Evolutionary conservation across 2,797 vertebrate genomes (phyloP).

Genomic region (Myotis findleyi): DNA sequence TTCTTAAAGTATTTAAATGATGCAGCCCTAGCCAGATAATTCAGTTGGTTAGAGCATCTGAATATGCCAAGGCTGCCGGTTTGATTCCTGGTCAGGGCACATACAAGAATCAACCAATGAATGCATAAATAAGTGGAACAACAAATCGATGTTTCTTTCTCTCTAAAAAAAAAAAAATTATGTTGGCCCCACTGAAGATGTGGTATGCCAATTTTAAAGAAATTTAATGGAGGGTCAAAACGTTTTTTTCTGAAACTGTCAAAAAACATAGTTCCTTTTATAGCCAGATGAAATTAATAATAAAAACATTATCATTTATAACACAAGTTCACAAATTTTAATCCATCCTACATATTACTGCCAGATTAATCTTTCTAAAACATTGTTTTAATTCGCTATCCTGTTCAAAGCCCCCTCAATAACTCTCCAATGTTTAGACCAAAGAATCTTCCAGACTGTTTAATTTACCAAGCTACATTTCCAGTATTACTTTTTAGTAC

Average conservation of each 20-base stretch:
- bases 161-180: background rate
- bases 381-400: background rate
- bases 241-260: conserved; percentile 22
- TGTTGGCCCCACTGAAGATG: background rate
- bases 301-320: background rate
- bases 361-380: background rate
- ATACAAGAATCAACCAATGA: background rate
- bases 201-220: conserved; percentile 26
- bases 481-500: background rate
- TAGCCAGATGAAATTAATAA: conserved; percentile 3
- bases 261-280: conserved; percentile 39
- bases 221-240: conserved; percentile 52
- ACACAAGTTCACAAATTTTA: conserved; percentile 12
- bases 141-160: background rate
- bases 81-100: background rate
- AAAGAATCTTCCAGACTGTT: background rate
- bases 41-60: background rate
- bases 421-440: background rate
- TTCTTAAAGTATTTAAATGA: conserved; percentile 23
- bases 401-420: background rate
- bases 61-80: background rate
- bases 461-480: background rate
- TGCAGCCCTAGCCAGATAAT: background rate
- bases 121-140: background rate
- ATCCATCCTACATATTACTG: background rate